A percentile compares a stretch with the other conserved stretches of the same genome.
Evolutionary conservation across 2,113 vertebrate species (phyloP).

Genomic region (Misgurnus mizolepis): DNA sequence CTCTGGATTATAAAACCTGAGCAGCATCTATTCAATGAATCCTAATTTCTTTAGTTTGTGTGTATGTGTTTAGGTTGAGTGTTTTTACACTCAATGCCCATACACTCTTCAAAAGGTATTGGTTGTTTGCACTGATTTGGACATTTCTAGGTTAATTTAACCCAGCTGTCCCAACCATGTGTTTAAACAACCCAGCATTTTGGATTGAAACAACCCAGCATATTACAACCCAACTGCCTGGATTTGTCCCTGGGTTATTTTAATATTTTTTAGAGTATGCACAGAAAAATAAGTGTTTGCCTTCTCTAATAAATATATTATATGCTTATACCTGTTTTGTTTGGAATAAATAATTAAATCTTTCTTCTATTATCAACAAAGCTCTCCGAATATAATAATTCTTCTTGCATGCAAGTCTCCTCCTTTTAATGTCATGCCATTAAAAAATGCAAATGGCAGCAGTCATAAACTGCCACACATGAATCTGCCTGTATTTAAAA

Average conservation of each 20-base stretch:
- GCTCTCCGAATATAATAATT: slow-evolving; percentile 5
- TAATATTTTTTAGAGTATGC: not conserved
- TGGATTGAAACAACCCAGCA: too few species aligned
- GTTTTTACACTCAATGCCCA: not conserved
- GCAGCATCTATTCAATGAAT: not conserved
- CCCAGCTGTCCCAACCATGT: not conserved
- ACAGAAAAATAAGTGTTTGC: slow-evolving; percentile 1
- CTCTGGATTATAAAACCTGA: not conserved
- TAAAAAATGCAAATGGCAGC: slow-evolving; percentile 38
- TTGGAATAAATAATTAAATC: not conserved
- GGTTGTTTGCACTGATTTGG: too few species aligned
- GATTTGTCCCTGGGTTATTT: too few species aligned
- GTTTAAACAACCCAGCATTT: too few species aligned
- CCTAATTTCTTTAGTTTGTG: too few species aligned
- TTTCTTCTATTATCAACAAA: not conserved
- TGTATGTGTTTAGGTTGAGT: not conserved
- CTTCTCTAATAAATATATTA: slow-evolving; percentile 19
- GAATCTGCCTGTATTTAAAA: slow-evolving; percentile 45
- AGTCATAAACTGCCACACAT: slow-evolving; percentile 35
- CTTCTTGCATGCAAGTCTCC: not conserved
- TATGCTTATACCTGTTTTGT: slow-evolving; percentile 13
- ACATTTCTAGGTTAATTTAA: too few species aligned
- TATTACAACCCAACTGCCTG: too few species aligned
- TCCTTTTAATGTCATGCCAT: not conserved
- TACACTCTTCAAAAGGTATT: too few species aligned